Conservation (phyloP, 2,113 vertebrate genomes). For the Tiliqua scincoides region DNA sequence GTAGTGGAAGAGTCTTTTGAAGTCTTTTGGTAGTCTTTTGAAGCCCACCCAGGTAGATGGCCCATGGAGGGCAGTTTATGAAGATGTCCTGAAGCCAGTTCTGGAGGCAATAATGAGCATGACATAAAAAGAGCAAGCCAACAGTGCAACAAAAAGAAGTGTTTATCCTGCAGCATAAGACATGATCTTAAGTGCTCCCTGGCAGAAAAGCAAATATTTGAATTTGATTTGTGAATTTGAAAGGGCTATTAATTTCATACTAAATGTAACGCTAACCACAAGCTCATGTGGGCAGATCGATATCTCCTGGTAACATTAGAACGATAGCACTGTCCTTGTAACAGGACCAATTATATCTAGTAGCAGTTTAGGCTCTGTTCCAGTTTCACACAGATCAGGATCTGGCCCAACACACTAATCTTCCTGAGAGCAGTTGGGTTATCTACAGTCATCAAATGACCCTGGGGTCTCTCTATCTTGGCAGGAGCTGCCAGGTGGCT, state of each 20-base stretch:
- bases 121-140: not conserved
- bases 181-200: not conserved
- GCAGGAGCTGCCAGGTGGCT: not conserved
- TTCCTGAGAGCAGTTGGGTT: not conserved
- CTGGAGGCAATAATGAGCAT: not conserved
- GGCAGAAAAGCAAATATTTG: not conserved
- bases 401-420: not conserved
- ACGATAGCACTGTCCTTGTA: not conserved
- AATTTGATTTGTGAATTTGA: not conserved
- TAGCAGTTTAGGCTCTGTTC: not conserved
- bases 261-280: not conserved
- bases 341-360: not conserved
- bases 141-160: not conserved
- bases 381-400: not conserved
- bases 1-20: no score
- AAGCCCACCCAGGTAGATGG: no score
- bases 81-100: no score
- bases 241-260: not conserved
- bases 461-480: slow-evolving; percentile 5
- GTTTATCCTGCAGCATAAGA: not conserved
- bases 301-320: not conserved
- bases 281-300: not conserved
- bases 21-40: no score
- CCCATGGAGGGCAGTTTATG: no score
- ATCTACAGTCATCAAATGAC: not conserved